Evolutionary conservation across 2,888 invertebrate species (phyloP).

Genomic region (Synanthedon vespiformis): DNA sequence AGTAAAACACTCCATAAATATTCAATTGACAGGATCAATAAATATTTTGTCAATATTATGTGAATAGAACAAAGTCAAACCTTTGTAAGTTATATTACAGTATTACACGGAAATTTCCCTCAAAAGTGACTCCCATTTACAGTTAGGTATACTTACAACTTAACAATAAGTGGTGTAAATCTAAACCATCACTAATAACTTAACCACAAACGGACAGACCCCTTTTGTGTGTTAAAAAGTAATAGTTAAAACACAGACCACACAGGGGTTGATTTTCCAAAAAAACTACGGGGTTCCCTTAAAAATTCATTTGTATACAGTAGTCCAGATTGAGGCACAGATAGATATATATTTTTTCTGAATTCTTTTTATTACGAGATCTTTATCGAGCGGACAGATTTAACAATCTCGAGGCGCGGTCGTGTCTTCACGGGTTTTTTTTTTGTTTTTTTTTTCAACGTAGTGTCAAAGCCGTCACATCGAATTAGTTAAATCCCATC

Average conservation of each 20-base stretch:
- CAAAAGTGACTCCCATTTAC: too few species aligned
- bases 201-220: too few species aligned
- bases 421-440: slow-evolving; percentile 48
- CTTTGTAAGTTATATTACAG: too few species aligned
- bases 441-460: slow-evolving; percentile 28
- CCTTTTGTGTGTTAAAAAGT: too few species aligned
- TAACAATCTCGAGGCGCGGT: slow-evolving; percentile 58
- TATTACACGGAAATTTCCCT: too few species aligned
- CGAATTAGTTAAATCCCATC: slow-evolving; percentile 61
- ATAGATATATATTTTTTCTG: slow-evolving; percentile 33
- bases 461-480: slow-evolving; percentile 57
- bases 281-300: slow-evolving; percentile 42
- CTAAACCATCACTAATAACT: too few species aligned
- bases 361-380: slow-evolving; percentile 58
- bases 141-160: too few species aligned
- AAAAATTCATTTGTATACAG: slow-evolving; percentile 63
- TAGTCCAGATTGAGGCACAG: slow-evolving; percentile 46
- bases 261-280: slow-evolving; percentile 47
- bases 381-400: slow-evolving; percentile 60
- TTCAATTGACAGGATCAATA: too few species aligned
- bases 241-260: slow-evolving; percentile 30
- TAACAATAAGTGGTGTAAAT: too few species aligned
- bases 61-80: too few species aligned
- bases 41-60: too few species aligned
- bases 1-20: too few species aligned